Evolutionary conservation across 2,113 vertebrate species (phyloP).

Genomic region (Triplophysa rosa): DNA sequence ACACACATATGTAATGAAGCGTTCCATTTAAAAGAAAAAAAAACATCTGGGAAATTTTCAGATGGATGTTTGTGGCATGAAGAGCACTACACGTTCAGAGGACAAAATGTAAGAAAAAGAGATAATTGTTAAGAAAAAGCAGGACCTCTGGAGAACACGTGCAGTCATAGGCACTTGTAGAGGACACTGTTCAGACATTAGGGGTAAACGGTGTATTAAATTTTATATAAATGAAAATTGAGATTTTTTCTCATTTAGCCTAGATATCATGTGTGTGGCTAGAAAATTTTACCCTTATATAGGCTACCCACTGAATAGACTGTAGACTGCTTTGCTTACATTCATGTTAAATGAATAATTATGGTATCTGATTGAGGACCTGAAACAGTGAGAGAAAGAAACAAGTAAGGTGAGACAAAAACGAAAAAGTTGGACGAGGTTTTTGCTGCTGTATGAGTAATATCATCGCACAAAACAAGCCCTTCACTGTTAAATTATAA

Average conservation of each 20-base stretch:
- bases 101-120: neutral
- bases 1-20: slow-evolving; percentile 39
- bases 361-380: neutral
- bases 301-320: too few species aligned
- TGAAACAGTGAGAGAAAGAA: neutral
- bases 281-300: too few species aligned
- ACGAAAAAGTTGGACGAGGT: neutral
- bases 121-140: neutral
- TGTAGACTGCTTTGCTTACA: too few species aligned
- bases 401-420: neutral
- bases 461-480: neutral
- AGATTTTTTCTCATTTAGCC: too few species aligned
- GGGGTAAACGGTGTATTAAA: neutral
- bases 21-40: slow-evolving; percentile 41
- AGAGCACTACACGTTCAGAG: slow-evolving; percentile 11
- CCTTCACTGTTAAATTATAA: neutral
- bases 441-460: neutral
- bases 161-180: slow-evolving; percentile 48
- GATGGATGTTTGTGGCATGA: neutral
- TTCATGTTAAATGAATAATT: too few species aligned
- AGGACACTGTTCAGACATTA: slow-evolving; percentile 4
- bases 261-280: too few species aligned
- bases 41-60: neutral
- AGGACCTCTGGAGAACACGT: slow-evolving; percentile 24
- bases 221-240: too few species aligned